These are phyloP conservation scores for Poecilus cupreus DNA, from an alignment of 2,888 invertebrate species.

Conservation along the genomic window DNA sequence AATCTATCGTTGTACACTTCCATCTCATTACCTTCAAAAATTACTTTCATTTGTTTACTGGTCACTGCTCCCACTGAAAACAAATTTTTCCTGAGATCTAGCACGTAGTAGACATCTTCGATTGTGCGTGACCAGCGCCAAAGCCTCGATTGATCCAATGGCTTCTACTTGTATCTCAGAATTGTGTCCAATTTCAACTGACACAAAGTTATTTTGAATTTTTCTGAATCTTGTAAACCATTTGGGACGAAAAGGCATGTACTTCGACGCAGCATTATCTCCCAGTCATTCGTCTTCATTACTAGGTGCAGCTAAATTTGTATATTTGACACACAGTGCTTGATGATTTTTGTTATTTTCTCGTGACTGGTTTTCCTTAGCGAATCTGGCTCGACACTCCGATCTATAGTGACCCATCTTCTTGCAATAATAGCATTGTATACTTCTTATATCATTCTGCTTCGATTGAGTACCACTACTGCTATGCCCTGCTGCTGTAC, in stretches of 20 bases:
- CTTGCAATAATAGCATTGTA: too few relatives aligned
- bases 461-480: background rate
- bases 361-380: slow-evolving; percentile 10
- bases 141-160: slow-evolving; percentile 63
- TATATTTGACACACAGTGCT: too few relatives aligned
- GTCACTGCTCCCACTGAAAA: slow-evolving; percentile 68
- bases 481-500: background rate
- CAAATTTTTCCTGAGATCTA: slow-evolving; percentile 66
- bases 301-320: slow-evolving; percentile 1
- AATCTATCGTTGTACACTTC: slow-evolving; percentile 61
- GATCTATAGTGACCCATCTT: too few relatives aligned
- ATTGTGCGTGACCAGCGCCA: slow-evolving; percentile 61
- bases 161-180: slow-evolving; percentile 62
- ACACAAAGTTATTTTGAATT: background rate
- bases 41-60: too few relatives aligned
- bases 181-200: slow-evolving; percentile 40
- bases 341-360: background rate
- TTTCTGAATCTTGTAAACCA: too few relatives aligned
- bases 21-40: too few relatives aligned
- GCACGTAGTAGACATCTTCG: slow-evolving; percentile 67
- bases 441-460: too few relatives aligned
- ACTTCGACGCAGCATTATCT: too few relatives aligned
- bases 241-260: too few relatives aligned
- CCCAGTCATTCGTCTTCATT: slow-evolving; percentile 19
- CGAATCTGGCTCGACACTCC: too few relatives aligned